Base-by-base conservation (phyloP, 1,140 invertebrate genomes). In the Teleopsis dalmanni region DNA sequence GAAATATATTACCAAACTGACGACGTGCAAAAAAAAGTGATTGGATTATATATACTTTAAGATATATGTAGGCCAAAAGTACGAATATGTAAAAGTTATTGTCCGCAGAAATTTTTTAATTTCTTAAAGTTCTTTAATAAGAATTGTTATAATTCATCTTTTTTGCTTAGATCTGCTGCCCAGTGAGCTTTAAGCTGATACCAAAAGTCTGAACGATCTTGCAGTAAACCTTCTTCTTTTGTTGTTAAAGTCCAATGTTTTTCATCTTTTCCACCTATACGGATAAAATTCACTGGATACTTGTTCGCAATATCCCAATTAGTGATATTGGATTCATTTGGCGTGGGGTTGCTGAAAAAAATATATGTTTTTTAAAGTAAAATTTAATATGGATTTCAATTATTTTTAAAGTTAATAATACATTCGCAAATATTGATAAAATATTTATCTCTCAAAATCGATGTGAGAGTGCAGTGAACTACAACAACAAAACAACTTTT, bases 341-440 rank as follows among this genome's bases (percentile, higher is more conserved):
- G 74, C 25, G 75, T 78, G 3, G 76, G 76, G 64, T 76, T 76
- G 44, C 76, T 78, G 47, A 5, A 58, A 55, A 57, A 25, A 19
- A 21, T 6, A 23, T 19, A n/a, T n/a, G n/a, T n/a, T n/a, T n/a
- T n/a, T n/a, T n/a, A 42, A 4, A 42, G 9, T 14, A 10, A 29
- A 42, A 16, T 3, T 27, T 7, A 27, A 27, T 14, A 27, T 23
- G 2, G 13, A 25, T 10, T 3, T n/a, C n/a, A n/a, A n/a, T n/a
- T n/a, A n/a, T n/a, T n/a, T n/a, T n/a, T n/a, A n/a, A n/a, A n/a
- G n/a, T n/a, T n/a, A n/a, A n/a, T n/a, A n/a, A n/a, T n/a, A n/a
- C n/a, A n/a, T n/a, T n/a, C n/a, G n/a, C n/a, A n/a, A n/a, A n/a
- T n/a, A n/a, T n/a, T n/a, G n/a, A n/a, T n/a, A n/a, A n/a, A n/a